A percentile compares a stretch with the other conserved stretches of the same genome.
phyloP scores from a whole-genome alignment of 2,113 vertebrate genomes.

The Pavo muticus region DNA sequence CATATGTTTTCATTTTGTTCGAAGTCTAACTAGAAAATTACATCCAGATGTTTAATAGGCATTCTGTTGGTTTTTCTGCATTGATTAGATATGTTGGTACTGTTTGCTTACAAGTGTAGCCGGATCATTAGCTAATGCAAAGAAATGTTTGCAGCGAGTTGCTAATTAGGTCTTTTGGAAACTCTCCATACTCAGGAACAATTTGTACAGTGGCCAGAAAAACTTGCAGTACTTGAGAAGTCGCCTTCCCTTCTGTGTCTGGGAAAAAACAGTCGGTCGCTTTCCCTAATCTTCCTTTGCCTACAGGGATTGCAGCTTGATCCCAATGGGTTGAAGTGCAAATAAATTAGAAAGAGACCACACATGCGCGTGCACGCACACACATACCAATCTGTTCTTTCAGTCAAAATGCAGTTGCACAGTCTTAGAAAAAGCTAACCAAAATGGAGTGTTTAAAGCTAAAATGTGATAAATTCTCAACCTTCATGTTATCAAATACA shows the following conservation, averaged over 20 bases:
- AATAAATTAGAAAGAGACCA: constrained; percentile 85
- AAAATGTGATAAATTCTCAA: constrained; percentile 70
- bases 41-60: constrained; percentile 90
- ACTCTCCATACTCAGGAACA: constrained; percentile 81
- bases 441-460: constrained; percentile 46
- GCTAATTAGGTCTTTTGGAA: constrained; percentile 89
- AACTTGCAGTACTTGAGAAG: constrained; percentile 80
- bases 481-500: constrained; percentile 82
- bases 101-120: constrained; percentile 90
- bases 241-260: constrained; percentile 76
- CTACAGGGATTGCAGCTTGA: constrained; percentile 76
- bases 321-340: constrained; percentile 78
- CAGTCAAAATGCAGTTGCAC: constrained; percentile 31
- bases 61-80: constrained; percentile 85
- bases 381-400: constrained; percentile 10
- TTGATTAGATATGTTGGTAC: constrained; percentile 88
- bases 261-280: constrained; percentile 66
- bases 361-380: constrained; percentile 38
- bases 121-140: constrained; percentile 88
- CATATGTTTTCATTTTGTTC: constrained; percentile 87
- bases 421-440: constrained; percentile 11
- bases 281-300: constrained; percentile 81
- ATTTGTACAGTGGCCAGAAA: constrained; percentile 83
- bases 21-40: constrained; percentile 87
- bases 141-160: constrained; percentile 85